Evolutionary conservation across 2,113 vertebrate species (phyloP), one percentile per base, ranked within the genome.

Genomic region (Nothobranchius kuhntae): DNA sequence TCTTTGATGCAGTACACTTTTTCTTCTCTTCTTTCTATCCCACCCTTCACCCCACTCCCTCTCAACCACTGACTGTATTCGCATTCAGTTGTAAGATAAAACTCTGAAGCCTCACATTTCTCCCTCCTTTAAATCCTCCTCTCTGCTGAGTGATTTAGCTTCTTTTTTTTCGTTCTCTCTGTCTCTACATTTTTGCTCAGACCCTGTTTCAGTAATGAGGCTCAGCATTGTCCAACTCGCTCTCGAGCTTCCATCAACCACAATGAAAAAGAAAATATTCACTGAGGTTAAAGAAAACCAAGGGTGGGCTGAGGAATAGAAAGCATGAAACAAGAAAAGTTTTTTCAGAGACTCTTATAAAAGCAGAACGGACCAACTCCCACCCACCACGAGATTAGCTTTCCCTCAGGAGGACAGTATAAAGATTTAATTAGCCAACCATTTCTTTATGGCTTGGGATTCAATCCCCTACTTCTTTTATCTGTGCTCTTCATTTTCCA

Each of bases 371-470:
- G 75, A 58, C 57, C 70, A 52, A 59, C 68, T 80, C 78, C 85
- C 84, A 78, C 83, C 80, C 85, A 83, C 64, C 87, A 76, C 50
- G 72, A 85, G 87, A 91, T 89, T 86, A 87, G 74, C 67, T 80
- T 82, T 69, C 75, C 75, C 67, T 77, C 67, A 73, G 80, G 81
- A 78, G 76, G 67, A 78, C 51, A 60, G 63, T 60, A 82, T 77
- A 85, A 84, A 86, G 86, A 87, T 90, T 90, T 89, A 91, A 91
- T 89, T 91, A 86, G 78, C 61, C 57, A 57, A 74, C 71, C 73
- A 66, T 77, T 81, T 73, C 38, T 40, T 40, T 9, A 40, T 40
- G 38, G 38, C 38, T 40, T 40, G 57, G 73, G 44, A 59, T 82
- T 85, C 77, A 73, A 54, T 46, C 70, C 21, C 51, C 71, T 38